Evolutionary conservation across 2,113 vertebrate species (phyloP), one percentile per base, ranked within the genome.

Genomic region (Ptilonorhynchus violaceus): DNA sequence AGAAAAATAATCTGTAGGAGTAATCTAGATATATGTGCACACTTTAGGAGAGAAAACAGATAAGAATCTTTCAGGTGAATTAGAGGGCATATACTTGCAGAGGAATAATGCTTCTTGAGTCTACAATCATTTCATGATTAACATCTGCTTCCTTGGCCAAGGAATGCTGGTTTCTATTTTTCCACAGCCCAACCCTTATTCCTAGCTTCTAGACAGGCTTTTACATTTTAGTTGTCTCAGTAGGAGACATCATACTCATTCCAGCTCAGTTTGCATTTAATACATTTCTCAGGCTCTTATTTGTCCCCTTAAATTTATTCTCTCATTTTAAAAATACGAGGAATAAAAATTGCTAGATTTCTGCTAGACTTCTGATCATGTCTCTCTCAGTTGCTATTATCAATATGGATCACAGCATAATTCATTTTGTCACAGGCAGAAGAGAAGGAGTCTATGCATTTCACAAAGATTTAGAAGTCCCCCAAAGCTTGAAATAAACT

Each of bases 31-130:
- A 92, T 58, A 52, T 66, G 76, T 52, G 64, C 79, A 94, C 82
- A 31, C 44, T 92, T 96, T 15, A 92, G 53, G 56, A 94, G 83
- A 60, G 44, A 95, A 95, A 94, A 68, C 27, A 94, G 85, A 93
- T 93, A 95, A 94, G 75, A 69, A 94, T 94, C 70, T 92, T 81
- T 94, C 83, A 85, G 85, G 88, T 95, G 85, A 96, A 84, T 78
- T 78, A 93, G 67, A 93, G 91, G 90, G 62, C 79, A 94, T 86
- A 70, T 56, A 77, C 73, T 94, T 77, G 31, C 56, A 95, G 47
- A 89, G 41, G 72, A 92, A 68, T 64, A 93, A 64, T 72, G 52
- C 60, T 82, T 67, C 72, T 80, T 22, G 2, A 55, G 62, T 35
- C 73, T 70, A 59, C 70, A 83, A 33, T 39, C 39, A 56, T 52